Conservation (phyloP, 2,113 vertebrate species). For the Leucosticte australis region DNA sequence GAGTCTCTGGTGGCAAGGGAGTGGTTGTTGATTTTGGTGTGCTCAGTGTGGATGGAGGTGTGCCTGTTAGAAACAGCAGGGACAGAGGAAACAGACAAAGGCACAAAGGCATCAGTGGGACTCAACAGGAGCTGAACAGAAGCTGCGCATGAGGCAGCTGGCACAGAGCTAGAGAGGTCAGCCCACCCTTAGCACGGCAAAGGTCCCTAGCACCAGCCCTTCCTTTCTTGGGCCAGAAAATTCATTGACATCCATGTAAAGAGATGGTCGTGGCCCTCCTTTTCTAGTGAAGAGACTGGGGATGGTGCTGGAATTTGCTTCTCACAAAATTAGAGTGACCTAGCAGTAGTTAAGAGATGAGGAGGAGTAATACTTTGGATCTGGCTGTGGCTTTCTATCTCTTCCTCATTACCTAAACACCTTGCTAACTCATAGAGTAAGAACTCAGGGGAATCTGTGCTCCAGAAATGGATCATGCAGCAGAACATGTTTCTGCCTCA, state of each 20-base stretch:
- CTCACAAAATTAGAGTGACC: background rate
- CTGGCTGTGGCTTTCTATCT: background rate
- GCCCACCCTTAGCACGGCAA: background rate
- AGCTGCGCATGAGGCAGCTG: background rate
- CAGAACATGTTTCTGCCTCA: background rate
- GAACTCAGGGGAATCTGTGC: background rate
- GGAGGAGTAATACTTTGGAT: background rate
- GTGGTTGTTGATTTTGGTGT: no score
- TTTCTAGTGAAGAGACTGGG: background rate
- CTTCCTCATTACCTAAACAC: background rate
- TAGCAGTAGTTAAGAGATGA: background rate
- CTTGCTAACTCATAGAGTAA: background rate
- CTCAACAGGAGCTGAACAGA: fast-evolving
- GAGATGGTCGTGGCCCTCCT: no score
- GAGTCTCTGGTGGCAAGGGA: fast-evolving
- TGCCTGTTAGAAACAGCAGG: background rate
- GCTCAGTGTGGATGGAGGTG: no score
- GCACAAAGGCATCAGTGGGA: background rate
- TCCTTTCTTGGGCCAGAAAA: background rate
- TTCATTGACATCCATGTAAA: background rate
- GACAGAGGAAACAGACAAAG: no score
- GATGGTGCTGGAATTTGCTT: background rate
- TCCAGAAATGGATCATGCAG: background rate
- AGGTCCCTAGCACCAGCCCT: background rate
- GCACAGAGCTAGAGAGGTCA: background rate